Conservation (phyloP, 2,113 vertebrate species). For the Bettongia penicillata region DNA sequence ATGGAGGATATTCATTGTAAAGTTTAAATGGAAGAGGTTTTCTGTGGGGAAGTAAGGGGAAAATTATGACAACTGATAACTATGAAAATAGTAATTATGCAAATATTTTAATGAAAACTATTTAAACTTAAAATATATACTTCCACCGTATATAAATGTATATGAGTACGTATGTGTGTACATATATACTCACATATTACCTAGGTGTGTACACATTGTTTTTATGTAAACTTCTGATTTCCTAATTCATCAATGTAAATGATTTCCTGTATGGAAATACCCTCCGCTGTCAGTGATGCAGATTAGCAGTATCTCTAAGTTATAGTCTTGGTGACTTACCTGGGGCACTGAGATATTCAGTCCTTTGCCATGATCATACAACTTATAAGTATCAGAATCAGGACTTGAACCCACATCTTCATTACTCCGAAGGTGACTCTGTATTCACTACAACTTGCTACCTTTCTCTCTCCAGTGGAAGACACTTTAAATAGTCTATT, state of each 20-base stretch:
- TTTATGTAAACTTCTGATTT: background rate
- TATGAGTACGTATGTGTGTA: background rate
- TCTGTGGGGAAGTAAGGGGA: background rate
- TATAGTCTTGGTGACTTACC: background rate
- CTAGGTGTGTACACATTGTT: background rate
- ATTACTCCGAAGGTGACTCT: background rate
- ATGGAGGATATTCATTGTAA: background rate
- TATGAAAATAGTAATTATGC: background rate
- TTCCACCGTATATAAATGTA: background rate
- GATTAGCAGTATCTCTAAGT: background rate
- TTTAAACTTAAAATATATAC: background rate
- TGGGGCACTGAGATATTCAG: background rate
- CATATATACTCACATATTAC: fast-evolving
- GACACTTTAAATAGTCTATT: background rate
- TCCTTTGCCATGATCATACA: background rate
- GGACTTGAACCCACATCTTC: background rate
- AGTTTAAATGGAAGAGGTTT: background rate
- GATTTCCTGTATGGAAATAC: background rate
- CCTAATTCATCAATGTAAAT: background rate
- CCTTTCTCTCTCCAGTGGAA: background rate
- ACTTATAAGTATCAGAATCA: background rate
- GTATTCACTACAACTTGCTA: background rate
- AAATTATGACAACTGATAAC: background rate
- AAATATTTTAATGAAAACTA: background rate
- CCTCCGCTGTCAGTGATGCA: background rate